Base-by-base conservation (phyloP, 2,113 vertebrate genomes). In the Eubucco bourcierii region DNA sequence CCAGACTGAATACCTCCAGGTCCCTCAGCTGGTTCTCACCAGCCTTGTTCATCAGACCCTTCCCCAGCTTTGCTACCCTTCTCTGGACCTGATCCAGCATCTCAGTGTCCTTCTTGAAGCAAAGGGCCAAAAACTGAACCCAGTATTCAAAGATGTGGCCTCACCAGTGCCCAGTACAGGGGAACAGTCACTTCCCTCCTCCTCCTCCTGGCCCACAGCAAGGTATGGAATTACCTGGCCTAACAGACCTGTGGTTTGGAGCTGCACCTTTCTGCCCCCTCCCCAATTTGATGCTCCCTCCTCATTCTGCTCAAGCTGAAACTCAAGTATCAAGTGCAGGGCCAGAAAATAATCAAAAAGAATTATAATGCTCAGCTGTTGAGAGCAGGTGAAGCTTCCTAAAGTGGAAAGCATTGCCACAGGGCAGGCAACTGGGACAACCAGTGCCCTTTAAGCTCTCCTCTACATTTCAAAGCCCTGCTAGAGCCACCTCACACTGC, bases 261-360 rank as follows among this genome's bases (percentile, higher is more conserved):
- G 15, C 25, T 8, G 21, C 28, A 10, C 18, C 25, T 34, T 23
- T 33, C 61, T 5, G 16, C 7, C 65, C 80, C 27, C 55, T 13
- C 23, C 53, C 24, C 53, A 14, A 27, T 55, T 27, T 28, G 0
- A 29, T 0, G 0, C 46, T 70, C 16, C 6, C 8, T 19, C 15
- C 27, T 59, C 6, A 0, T 15, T 41, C 46, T 20, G 34, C 52
- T 80, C 60, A 28, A 72, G 34, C 27, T 67, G 70, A 64, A 88
- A 33, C 24, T 84, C 10, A 1, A 24, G 52, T 18, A 74, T 13
- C 4, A 12, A 77, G 34, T 2, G 10, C 65, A 18, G 29, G 4
- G 29, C 34, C 9, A 2, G 34, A 89, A 80, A 33, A 7, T 17
- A 68, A 85, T 70, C 33, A 88, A 59, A 18, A 23, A 6, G 39